Percentiles rank a stretch among this genome's conserved stretches.
phyloP scores from a whole-genome alignment of 37 sponge, comb jelly and placozoan genomes.

The Cliona cf. orientalis region DNA sequence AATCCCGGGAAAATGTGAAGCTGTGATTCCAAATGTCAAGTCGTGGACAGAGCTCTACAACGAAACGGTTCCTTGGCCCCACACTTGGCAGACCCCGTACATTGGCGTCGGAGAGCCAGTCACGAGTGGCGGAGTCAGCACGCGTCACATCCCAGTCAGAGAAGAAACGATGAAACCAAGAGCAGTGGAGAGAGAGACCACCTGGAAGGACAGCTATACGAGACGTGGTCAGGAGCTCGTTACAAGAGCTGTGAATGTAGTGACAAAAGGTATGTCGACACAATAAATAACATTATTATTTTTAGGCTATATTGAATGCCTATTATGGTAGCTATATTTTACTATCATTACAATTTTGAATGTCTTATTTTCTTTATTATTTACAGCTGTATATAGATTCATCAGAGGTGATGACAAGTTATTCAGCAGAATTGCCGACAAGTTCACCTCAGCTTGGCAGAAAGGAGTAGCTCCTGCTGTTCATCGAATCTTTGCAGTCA shows the following conservation, averaged over 20 bases:
- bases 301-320: no score
- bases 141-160: background rate
- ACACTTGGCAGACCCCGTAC: slow-evolving; percentile 1
- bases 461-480: slow-evolving; percentile 33
- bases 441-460: background rate
- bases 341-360: no score
- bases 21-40: slow-evolving; percentile 13
- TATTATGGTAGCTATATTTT: no score
- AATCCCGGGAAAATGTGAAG: slow-evolving; percentile 8
- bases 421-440: background rate
- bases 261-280: no score
- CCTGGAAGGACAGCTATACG: no score
- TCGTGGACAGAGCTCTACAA: slow-evolving; percentile 32
- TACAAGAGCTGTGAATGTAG: no score
- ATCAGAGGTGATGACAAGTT: background rate
- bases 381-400: background rate
- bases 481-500: slow-evolving; percentile 1
- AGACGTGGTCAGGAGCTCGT: no score
- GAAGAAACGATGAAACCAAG: no score
- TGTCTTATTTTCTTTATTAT: no score
- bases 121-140: background rate
- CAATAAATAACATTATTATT: no score
- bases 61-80: slow-evolving; percentile 41
- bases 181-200: no score
- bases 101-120: background rate